Evolutionary conservation across 2,113 vertebrate species (phyloP).

Genomic region (Callithrix jacchus): DNA sequence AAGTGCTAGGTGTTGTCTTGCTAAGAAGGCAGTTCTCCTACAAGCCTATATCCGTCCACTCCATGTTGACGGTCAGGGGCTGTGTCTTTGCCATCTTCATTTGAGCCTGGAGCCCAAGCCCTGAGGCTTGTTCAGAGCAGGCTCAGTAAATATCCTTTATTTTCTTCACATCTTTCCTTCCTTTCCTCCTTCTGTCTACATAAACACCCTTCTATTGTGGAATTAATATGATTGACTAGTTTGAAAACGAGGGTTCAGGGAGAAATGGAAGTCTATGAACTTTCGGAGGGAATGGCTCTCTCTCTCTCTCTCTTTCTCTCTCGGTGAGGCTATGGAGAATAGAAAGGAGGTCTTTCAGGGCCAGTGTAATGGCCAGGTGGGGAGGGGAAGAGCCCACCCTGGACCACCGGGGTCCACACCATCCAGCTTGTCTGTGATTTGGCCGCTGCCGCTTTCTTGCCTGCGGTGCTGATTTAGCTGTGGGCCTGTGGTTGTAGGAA

Average conservation of each 20-base stretch:
- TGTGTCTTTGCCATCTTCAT: not conserved
- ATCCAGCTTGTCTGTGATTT: not conserved
- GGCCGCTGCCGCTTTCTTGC: not conserved
- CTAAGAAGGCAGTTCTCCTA: not conserved
- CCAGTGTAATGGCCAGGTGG: not conserved
- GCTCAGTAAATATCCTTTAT: not conserved
- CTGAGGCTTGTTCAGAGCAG: not conserved
- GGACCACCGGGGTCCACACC: not conserved
- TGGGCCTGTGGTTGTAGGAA: not conserved
- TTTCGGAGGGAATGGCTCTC: not conserved
- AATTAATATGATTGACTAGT: not conserved
- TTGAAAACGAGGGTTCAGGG: constrained; percentile 25
- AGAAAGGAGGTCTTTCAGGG: not conserved
- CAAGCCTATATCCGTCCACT: not conserved
- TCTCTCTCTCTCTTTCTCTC: not conserved
- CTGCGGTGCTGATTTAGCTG: not conserved
- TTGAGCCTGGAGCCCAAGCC: not conserved
- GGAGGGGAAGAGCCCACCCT: not conserved
- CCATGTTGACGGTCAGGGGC: too few relatives aligned
- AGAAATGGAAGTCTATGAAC: not conserved
- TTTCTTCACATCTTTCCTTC: not conserved
- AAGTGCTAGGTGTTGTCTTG: not conserved
- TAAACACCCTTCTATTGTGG: not conserved
- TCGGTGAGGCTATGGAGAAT: not conserved
- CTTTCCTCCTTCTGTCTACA: not conserved